phyloP scores from a whole-genome alignment of 2,888 invertebrate genomes.

The Ornithoptera alexandrae region DNA sequence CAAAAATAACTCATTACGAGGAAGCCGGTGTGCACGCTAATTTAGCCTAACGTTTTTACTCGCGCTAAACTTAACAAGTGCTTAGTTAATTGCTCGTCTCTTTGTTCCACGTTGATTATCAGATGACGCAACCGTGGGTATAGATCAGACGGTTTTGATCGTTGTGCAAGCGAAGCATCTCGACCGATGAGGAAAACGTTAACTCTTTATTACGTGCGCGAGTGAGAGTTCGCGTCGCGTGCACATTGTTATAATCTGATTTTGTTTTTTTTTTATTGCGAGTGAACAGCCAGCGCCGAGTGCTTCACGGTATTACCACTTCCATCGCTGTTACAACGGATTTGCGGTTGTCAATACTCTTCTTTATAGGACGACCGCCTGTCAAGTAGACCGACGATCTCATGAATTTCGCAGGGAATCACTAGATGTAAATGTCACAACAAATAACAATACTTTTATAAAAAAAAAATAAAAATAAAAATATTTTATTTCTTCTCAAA shows the following conservation, averaged over 20 bases:
- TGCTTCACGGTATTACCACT: not conserved
- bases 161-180: constrained; percentile 55
- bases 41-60: constrained; percentile 68
- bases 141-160: constrained; percentile 60
- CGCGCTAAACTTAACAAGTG: constrained; percentile 67
- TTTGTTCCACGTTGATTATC: constrained; percentile 68
- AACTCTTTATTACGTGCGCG: constrained; percentile 43
- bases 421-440: no score
- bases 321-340: not conserved
- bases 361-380: no score
- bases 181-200: constrained; percentile 47
- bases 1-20: constrained; percentile 75
- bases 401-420: no score
- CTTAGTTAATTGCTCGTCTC: constrained; percentile 71
- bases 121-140: constrained; percentile 64
- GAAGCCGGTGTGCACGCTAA: constrained; percentile 70
- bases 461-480: no score
- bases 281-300: constrained; percentile 31
- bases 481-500: no score
- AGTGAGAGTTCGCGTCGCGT: constrained; percentile 58
- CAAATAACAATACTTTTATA: no score
- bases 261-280: constrained; percentile 46
- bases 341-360: not conserved
- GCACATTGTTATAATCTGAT: constrained; percentile 52
- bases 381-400: no score